Base-by-base conservation (phyloP, 1,140 invertebrate genomes). In the Holcopasites calliopsidis region DNA sequence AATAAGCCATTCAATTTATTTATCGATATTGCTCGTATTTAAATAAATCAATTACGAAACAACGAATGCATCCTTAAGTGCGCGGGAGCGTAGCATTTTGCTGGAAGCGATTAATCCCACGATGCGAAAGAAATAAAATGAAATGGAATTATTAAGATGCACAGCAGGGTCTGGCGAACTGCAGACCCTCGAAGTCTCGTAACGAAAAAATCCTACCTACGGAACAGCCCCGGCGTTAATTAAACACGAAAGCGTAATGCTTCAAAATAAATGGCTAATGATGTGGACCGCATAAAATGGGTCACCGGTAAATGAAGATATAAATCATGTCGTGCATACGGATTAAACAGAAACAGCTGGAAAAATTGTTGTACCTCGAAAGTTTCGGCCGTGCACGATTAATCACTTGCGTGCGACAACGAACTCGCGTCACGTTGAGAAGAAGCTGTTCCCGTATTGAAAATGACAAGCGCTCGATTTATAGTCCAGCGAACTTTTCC, bases 261-360 rank as follows among this genome's bases (percentile, higher is more conserved):
- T 74, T 55, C 40, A 26, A 74, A 74, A 74, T 74, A 74, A 74
- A 74, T 66, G 62, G 71, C 71, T 74, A 66, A 74, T 74, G 71
- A 74, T 74, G 71, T 31, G 61, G 31, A 28, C 31, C 23, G 31
- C 13, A 50, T 16, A n/a, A 74, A 55, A 16, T 74, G 31, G 71
- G 71, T 74, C 71, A 66, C 71, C 23, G 50, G 61, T 47, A 57
- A 74, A 74, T 57, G 71, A 65, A 74, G 50, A 66, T 74, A 55
- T 74, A 74, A 74, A 74, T 74, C 71, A 74, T 65, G 62, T n/a
- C 61, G 40, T 28, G 71, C 38, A 44, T 74, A 47, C 71, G 50
- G 71, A 74, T 66, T 74, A 66, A 74, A 74, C 50, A 74, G 71
- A 73, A 65, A 54, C 61, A 66, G 50, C 40, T 21, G 71, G 62